These are phyloP conservation scores for Philaethria dido DNA, from an alignment of 2,888 invertebrate genomes.

Conservation along the genomic window DNA sequence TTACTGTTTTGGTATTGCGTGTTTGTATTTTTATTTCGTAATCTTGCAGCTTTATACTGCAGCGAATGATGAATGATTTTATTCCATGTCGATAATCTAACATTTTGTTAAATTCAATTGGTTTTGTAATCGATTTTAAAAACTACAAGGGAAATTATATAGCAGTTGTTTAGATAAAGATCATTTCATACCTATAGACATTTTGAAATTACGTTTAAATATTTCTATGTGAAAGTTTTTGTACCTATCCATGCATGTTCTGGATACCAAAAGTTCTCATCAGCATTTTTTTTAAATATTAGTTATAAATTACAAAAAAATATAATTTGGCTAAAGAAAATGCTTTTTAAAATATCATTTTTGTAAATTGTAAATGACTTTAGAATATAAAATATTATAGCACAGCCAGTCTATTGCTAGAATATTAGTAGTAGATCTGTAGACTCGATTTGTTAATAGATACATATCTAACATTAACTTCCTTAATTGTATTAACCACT, in stretches of 20 bases:
- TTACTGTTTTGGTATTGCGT: conserved; percentile 10
- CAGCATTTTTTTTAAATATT: neutral
- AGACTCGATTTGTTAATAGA: neutral
- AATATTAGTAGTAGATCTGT: too few species aligned
- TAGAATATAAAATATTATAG: too few species aligned
- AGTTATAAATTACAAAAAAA: too few species aligned
- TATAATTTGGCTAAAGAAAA: too few species aligned
- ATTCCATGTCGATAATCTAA: neutral
- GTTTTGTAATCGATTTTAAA: neutral
- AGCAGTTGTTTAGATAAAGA: neutral
- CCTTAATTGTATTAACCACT: neutral
- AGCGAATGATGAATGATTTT: neutral
- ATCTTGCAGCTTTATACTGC: neutral
- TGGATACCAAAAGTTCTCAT: neutral
- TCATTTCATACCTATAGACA: too few species aligned
- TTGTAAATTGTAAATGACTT: too few species aligned
- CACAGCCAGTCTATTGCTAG: too few species aligned
- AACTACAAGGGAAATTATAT: neutral
- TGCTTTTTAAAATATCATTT: too few species aligned
- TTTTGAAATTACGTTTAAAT: too few species aligned
- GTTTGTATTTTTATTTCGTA: conserved; percentile 12
- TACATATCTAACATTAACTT: neutral
- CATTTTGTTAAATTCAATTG: neutral
- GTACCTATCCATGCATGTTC: neutral
- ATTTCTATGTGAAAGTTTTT: too few species aligned